Percentiles rank a stretch among this genome's conserved stretches.
These are phyloP conservation scores for Cryptocephalus moraei DNA, from an alignment of 2,888 invertebrate genomes.

Conservation along the genomic window DNA sequence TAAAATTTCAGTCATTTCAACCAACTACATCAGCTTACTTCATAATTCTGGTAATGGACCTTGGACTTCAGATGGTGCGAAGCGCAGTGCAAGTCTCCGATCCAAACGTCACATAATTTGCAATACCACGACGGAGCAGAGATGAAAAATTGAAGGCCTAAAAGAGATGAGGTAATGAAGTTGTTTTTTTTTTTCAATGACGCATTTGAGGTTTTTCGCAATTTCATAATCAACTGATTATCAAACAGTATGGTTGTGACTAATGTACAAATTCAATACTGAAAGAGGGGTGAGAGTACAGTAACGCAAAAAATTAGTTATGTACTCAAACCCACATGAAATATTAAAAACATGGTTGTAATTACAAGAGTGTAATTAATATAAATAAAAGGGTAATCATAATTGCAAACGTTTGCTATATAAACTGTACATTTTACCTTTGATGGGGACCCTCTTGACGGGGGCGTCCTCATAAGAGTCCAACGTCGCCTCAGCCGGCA, in stretches of 20 bases:
- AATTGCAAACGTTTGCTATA: too few relatives aligned
- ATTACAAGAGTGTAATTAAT: background rate
- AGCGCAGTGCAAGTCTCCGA: constrained; percentile 81
- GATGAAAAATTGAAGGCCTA: constrained; percentile 80
- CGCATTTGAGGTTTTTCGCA: too few relatives aligned
- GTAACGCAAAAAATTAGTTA: too few relatives aligned
- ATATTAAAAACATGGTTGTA: too few relatives aligned
- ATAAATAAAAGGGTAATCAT: background rate
- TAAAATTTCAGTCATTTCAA: background rate
- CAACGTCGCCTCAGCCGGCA: constrained; percentile 51
- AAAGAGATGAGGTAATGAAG: background rate
- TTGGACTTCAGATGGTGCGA: constrained; percentile 75
- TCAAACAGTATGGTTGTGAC: too few relatives aligned
- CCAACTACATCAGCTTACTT: constrained; percentile 45
- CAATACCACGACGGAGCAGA: constrained; percentile 85
- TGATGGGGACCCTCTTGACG: constrained; percentile 70
- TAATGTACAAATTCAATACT: too few relatives aligned
- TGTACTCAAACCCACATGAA: too few relatives aligned
- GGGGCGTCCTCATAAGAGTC: constrained; percentile 60
- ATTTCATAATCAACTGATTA: too few relatives aligned
- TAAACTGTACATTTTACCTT: constrained; percentile 42
- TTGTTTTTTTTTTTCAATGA: background rate
- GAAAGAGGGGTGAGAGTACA: too few relatives aligned
- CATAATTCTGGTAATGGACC: constrained; percentile 68
- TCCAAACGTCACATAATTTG: constrained; percentile 78